Evolutionary conservation across 2,888 invertebrate species (phyloP).

Genomic region (Spatulosminthurus flaviceps): DNA sequence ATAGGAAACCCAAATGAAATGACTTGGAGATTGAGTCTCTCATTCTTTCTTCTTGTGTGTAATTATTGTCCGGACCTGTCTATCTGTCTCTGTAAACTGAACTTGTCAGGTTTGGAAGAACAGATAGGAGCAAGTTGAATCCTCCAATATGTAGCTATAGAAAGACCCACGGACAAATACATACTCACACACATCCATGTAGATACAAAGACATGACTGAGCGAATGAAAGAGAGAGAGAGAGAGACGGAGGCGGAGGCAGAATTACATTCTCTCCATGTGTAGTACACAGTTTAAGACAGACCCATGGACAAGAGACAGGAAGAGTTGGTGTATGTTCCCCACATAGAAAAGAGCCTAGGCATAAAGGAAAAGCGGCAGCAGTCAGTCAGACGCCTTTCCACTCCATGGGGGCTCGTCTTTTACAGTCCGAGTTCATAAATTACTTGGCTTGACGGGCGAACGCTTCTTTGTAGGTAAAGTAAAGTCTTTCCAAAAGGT

Average conservation of each 20-base stretch:
- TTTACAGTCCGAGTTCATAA: constrained; percentile 43
- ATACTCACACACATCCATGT: not conserved
- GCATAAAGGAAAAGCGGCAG: constrained; percentile 16
- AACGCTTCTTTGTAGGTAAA: constrained; percentile 23
- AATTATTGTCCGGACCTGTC: constrained; percentile 47
- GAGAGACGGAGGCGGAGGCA: constrained; percentile 21
- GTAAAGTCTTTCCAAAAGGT: not conserved
- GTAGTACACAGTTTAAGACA: constrained; percentile 20
- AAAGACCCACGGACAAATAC: too few species aligned
- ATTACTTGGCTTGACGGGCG: constrained; percentile 43
- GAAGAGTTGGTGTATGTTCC: constrained; percentile 27
- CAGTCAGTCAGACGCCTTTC: constrained; percentile 38
- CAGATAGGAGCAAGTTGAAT: constrained; percentile 4
- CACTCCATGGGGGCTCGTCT: constrained; percentile 43
- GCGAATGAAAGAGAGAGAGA: too few species aligned
- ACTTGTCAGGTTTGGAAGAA: constrained; percentile 24
- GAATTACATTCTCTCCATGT: not conserved
- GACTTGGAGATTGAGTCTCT: constrained; percentile 13
- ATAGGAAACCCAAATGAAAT: constrained; percentile 26
- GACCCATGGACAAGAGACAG: constrained; percentile 29
- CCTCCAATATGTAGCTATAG: not conserved
- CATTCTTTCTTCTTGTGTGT: constrained; percentile 29
- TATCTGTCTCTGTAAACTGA: constrained; percentile 35
- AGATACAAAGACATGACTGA: not conserved
- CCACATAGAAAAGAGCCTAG: not conserved